Percentiles rank a stretch among this genome's conserved stretches.
These are phyloP conservation scores for Anthonomus grandis DNA, from an alignment of 1,140 invertebrate genomes.

Conservation along the genomic window DNA sequence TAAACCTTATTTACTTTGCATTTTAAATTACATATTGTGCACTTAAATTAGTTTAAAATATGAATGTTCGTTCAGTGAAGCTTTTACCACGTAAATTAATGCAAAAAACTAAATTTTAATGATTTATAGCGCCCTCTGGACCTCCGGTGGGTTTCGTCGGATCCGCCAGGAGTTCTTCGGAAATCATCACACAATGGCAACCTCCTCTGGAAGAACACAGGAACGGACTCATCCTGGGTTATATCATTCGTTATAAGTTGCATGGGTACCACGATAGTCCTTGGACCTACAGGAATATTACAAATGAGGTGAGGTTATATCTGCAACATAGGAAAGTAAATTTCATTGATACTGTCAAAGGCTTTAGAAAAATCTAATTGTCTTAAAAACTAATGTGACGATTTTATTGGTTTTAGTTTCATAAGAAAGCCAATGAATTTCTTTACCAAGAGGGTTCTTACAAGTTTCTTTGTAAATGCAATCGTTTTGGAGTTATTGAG, in stretches of 20 bases:
- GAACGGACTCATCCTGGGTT: conserved; percentile 93
- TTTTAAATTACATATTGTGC: not conserved
- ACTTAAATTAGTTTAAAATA: not conserved
- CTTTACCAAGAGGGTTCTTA: too few species aligned
- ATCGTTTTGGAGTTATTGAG: too few species aligned
- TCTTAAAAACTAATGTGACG: too few species aligned
- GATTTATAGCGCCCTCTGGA: conserved; percentile 74
- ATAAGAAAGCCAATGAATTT: too few species aligned
- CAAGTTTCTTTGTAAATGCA: too few species aligned
- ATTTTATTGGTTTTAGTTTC: too few species aligned
- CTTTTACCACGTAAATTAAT: not conserved
- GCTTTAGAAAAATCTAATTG: too few species aligned
- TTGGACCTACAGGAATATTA: conserved; percentile 87
- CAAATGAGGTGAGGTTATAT: conserved; percentile 80
- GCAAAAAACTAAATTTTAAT: not conserved
- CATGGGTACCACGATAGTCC: conserved; percentile 87
- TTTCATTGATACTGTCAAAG: too few species aligned
- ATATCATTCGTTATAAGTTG: conserved; percentile 85
- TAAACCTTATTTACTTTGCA: not conserved
- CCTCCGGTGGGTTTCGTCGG: conserved; percentile 87
- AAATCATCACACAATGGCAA: conserved; percentile 98
- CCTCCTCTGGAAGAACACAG: conserved; percentile 87
- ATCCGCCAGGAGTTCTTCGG: conserved; percentile 85
- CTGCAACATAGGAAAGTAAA: too few species aligned
- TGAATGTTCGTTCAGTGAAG: too few species aligned